Conservation (phyloP, 2,888 invertebrate species). For the Chymomyza caudatula region DNA sequence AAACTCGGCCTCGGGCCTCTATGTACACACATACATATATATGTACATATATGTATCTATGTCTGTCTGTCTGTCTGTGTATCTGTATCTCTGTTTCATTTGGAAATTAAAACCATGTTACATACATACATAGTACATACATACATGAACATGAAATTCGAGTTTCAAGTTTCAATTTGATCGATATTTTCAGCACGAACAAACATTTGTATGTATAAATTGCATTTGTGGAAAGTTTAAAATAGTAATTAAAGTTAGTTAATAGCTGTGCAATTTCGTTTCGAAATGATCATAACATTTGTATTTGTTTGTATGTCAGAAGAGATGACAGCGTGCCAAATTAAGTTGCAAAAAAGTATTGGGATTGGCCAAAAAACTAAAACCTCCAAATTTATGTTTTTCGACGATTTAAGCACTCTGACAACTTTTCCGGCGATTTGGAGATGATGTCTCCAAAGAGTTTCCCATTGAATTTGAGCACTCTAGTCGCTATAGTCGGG, state of each 20-base stretch:
- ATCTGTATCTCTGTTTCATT: neutral
- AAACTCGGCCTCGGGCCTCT: neutral
- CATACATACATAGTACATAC: neutral
- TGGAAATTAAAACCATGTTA: neutral
- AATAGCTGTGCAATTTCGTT: slow-evolving; percentile 13
- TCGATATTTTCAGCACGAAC: slow-evolving; percentile 51
- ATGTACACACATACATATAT: neutral
- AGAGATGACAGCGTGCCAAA: neutral
- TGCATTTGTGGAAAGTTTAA: slow-evolving; percentile 15
- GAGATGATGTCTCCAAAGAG: too few relatives aligned
- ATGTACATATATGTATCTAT: slow-evolving; percentile 3
- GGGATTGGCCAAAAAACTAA: too few relatives aligned
- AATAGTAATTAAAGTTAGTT: slow-evolving; percentile 32
- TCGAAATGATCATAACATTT: neutral
- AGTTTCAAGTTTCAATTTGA: slow-evolving; percentile 37
- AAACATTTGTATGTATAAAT: neutral
- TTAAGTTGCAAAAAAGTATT: too few relatives aligned
- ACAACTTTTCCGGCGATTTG: too few relatives aligned
- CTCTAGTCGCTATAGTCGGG: too few relatives aligned
- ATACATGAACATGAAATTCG: slow-evolving; percentile 4
- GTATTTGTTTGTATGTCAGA: slow-evolving; percentile 26
- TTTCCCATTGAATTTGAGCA: too few relatives aligned
- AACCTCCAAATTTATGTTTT: too few relatives aligned
- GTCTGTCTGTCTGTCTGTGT: neutral
- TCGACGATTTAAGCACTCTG: too few relatives aligned